These are phyloP conservation scores for Brachionus asplanchnoidis DNA, from an alignment of 1,140 invertebrate species.

Conservation along the genomic window DNA sequence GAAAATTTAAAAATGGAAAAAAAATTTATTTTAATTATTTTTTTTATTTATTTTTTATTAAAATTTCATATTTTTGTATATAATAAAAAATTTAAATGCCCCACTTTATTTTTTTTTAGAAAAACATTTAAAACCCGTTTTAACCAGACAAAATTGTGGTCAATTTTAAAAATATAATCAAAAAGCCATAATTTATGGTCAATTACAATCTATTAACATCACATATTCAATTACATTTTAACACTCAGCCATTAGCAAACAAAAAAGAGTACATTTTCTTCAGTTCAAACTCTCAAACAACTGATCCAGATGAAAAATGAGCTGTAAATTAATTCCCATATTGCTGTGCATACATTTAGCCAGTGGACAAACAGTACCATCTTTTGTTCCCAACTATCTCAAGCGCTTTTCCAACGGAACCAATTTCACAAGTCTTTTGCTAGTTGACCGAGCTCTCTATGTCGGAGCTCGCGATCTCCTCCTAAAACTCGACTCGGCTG, in stretches of 20 bases:
- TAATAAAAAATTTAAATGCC: too few species aligned
- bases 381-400: neutral
- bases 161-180: neutral
- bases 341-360: neutral
- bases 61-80: too few species aligned
- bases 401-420: constrained; percentile 12
- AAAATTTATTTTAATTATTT: too few species aligned
- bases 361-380: neutral
- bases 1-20: too few species aligned
- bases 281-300: neutral
- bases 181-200: neutral
- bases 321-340: neutral
- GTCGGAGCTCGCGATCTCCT: constrained; percentile 9
- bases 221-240: neutral
- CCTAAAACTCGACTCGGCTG: constrained; percentile 1
- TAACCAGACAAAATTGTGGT: neutral
- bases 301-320: neutral
- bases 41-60: too few species aligned
- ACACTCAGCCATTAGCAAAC: constrained; percentile 23
- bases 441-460: neutral
- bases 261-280: neutral
- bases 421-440: constrained; percentile 4
- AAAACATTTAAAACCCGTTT: neutral
- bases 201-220: neutral
- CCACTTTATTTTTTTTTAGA: too few species aligned